Evolutionary conservation across 2,888 invertebrate genomes (phyloP), one percentile per base, ranked within the genome.

Genomic region (Ernsta delagoae): DNA sequence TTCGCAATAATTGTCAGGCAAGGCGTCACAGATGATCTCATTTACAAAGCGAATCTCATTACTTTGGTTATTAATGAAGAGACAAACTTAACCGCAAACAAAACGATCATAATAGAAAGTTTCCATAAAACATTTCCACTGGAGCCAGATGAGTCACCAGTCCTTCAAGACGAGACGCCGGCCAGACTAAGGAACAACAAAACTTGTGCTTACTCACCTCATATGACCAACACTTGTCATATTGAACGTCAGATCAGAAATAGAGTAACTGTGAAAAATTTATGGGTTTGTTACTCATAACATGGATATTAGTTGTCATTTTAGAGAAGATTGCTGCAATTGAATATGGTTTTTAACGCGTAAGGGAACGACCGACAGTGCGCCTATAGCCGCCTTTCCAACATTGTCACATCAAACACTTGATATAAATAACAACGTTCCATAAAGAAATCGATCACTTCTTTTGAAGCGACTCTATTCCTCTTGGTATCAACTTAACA

Each of bases 151-250:
- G 69, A 63, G 11, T 75, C 78, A 76, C 66, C 65, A 77, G 74
- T 75, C 78, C 79, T 77, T 78, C 76, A 43, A 59, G 66, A 59
- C 75, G 78, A 79, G 79, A 79, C 79, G 73, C 67, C 74, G 68
- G 62, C 75, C 78, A 79, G 79, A 77, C 79, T 70, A 56, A 54
- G 70, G 74, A 73, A 71, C 71, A 75, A 77, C 72, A 74, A 70
- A 70, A 75, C 75, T 57, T 41, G 4, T 69, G 69, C 69, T 69
- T 69, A 69, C 63, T 69, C 69, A 69, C 69, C 53, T 64, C 59
- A 34, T 9, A 57, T 63, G 69, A 69, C 69, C 69, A 69, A 63
- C 68, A 63, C 69, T 64, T 69, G 69, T 69, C 69, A 69, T 63
- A 69, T 69, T 63, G 69, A 69, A 63, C 63, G 69, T 39, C 39